A percentile compares a stretch with the other conserved stretches of the same genome.
These are phyloP conservation scores for Ageneiosus marmoratus DNA, from an alignment of 2,113 vertebrate species.

Conservation along the genomic window DNA sequence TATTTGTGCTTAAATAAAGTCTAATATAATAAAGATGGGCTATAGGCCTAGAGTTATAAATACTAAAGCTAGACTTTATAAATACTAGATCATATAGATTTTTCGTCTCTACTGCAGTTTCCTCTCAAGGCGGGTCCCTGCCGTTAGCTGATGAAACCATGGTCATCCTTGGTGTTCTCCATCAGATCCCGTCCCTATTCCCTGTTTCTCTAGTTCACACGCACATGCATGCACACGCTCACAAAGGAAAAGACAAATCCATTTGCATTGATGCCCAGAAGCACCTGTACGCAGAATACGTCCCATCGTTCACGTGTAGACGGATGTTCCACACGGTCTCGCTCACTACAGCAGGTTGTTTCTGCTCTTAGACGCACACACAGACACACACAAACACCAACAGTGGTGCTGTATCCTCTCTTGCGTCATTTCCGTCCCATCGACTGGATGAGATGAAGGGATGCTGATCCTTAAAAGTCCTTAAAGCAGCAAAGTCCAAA, in stretches of 20 bases:
- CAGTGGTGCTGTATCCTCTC: not conserved
- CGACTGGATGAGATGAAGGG: conserved; percentile 29
- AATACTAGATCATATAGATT: conserved; percentile 22
- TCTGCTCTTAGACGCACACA: not conserved
- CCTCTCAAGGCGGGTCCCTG: conserved; percentile 30
- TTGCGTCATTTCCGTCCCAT: conserved; percentile 2
- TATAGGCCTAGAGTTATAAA: conserved; percentile 38
- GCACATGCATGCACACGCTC: conserved; percentile 39
- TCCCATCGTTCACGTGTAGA: not conserved
- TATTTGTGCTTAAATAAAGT: conserved; percentile 48
- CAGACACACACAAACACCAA: not conserved
- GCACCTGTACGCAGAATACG: conserved; percentile 18
- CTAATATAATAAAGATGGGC: conserved; percentile 46
- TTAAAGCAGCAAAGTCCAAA: conserved; percentile 45
- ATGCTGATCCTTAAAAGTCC: conserved; percentile 35
- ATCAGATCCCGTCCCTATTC: not conserved
- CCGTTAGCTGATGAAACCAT: conserved; percentile 36
- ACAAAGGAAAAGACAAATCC: conserved; percentile 39
- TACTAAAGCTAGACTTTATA: conserved; percentile 37
- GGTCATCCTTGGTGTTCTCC: conserved; percentile 24
- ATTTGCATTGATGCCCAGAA: conserved; percentile 33
- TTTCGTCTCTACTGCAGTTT: conserved; percentile 27
- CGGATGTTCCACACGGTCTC: not conserved
- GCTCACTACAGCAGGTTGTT: not conserved
- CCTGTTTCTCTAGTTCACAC: conserved; percentile 8